Base-by-base conservation (phyloP, 1,140 invertebrate species). In the Pantala flavescens region DNA sequence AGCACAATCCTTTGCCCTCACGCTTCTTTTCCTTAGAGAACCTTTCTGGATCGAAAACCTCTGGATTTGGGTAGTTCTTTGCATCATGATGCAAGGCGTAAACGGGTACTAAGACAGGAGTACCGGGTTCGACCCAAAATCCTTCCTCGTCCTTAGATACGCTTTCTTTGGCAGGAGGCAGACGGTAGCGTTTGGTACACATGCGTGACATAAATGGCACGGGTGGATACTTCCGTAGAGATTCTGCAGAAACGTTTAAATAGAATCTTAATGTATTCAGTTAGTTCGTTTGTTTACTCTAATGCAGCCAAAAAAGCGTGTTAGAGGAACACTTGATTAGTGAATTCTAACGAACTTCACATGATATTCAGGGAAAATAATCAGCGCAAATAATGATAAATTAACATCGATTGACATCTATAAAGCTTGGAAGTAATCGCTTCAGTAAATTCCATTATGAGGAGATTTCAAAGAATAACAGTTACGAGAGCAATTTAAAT, bases 21-120 rank as follows among this genome's bases (percentile, higher is more conserved):
- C n/a, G n/a, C n/a, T 36, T 36, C 28, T 36, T 36, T 36, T 87
- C 86, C 1, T 84, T 80, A 14, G 81, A 79, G 79, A 92, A 92
- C 76, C 90, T 82, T 70, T 90, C 87, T 0, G 91, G 91, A 81
- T 90, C 84, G 77, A 90, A 93, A 14, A 78, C 81, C 7, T 88
- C 83, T 9, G 91, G 91, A 77, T 92, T 82, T 2, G 86, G 83
- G 80, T 85, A 93, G 74, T 86, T 83, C 19, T 84, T 81, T 0
- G 86, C 84, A 83, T 92, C 88, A 42, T 84, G 81, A 77, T 93
- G 90, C 24, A 92, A 84, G 24, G 85, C 85, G 74, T 85, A 85
- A 0, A 83, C 78, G 16, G 87, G 87, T 75, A 89, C 85, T 24
- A 84, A 78, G 21, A 89, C 72, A 74, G 79, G 81, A 36, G 83